These are phyloP conservation scores for Tauraco hartlaubi DNA, from an alignment of 2,797 vertebrate genomes.

Conservation along the genomic window DNA sequence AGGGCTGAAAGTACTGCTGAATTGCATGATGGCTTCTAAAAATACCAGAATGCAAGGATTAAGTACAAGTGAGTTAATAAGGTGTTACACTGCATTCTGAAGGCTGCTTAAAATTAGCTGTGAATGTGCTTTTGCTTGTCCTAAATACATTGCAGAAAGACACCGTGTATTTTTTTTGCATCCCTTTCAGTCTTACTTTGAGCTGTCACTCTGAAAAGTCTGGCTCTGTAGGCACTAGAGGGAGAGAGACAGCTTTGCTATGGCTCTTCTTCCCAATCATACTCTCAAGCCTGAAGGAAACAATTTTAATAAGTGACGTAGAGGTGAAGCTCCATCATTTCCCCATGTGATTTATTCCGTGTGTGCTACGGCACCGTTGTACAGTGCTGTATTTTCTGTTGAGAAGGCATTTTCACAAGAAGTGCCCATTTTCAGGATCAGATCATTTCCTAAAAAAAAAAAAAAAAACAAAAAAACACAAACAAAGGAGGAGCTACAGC, in stretches of 20 bases:
- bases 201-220: constrained; percentile 9
- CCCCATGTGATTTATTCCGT: not conserved
- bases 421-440: not conserved
- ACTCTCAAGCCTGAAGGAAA: constrained; percentile 8
- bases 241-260: not conserved
- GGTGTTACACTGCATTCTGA: constrained; percentile 16
- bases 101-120: constrained; percentile 58
- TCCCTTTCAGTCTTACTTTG: not conserved
- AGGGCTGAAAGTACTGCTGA: constrained; percentile 6
- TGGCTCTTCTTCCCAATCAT: not conserved
- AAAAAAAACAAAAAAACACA: not conserved
- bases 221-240: not conserved
- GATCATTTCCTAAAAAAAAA: not conserved
- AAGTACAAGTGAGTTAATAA: constrained; percentile 37
- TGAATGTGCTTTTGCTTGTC: constrained; percentile 38
- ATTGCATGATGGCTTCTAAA: constrained; percentile 44
- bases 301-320: not conserved
- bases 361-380: rapidly evolving
- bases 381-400: not conserved
- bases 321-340: not conserved
- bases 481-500: not conserved
- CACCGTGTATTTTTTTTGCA: not conserved
- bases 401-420: not conserved
- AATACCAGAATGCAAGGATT: constrained; percentile 42
- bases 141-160: constrained; percentile 22